Conservation (phyloP, 1,140 invertebrate genomes). For the Leptestheria dahalacensis region DNA sequence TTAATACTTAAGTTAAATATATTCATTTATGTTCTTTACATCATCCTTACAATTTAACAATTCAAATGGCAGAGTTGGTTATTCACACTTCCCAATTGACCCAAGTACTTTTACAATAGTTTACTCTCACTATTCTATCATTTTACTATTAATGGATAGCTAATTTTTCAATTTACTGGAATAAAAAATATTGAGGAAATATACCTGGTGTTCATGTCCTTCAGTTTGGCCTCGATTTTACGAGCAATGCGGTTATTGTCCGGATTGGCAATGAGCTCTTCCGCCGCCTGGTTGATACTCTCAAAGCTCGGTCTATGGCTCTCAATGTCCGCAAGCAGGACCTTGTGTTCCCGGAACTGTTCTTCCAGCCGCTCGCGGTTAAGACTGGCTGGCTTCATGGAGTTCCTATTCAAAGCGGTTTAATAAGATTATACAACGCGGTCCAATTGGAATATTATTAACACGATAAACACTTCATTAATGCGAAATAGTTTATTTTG, state of each 20-base stretch:
- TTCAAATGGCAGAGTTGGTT: too few relatives aligned
- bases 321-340: constrained; percentile 65
- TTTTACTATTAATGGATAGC: too few relatives aligned
- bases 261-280: constrained; percentile 61
- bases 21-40: too few relatives aligned
- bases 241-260: constrained; percentile 74
- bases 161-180: too few relatives aligned
- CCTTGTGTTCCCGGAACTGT: constrained; percentile 65
- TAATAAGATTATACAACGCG: constrained; percentile 10
- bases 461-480: too few relatives aligned
- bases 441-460: constrained; percentile 11
- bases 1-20: too few relatives aligned
- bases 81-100: too few relatives aligned
- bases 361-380: constrained; percentile 78
- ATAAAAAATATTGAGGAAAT: too few relatives aligned
- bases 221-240: constrained; percentile 71
- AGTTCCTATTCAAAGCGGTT: constrained; percentile 33
- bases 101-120: too few relatives aligned
- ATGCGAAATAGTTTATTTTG: too few relatives aligned
- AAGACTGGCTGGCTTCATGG: constrained; percentile 65
- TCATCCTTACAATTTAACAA: too few relatives aligned
- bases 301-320: constrained; percentile 69
- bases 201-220: constrained; percentile 52
- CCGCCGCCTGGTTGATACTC: constrained; percentile 56
- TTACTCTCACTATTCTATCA: too few relatives aligned